Evolutionary conservation across 1,140 invertebrate genomes (phyloP).

Genomic region (Tigriopus japonicus): DNA sequence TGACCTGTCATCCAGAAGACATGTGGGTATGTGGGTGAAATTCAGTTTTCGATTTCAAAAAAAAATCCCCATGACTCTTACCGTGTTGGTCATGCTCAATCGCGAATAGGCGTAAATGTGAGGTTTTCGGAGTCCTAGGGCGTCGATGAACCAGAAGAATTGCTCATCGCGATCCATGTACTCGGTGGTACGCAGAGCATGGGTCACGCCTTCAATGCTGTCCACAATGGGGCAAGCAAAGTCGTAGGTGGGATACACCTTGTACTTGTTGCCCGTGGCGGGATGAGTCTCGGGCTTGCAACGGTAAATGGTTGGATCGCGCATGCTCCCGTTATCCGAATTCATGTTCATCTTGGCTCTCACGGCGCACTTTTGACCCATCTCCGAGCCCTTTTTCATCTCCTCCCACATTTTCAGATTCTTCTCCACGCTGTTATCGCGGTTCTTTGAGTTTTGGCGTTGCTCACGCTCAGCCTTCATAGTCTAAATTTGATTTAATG

Average conservation of each 20-base stretch:
- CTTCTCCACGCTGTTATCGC: conserved; percentile 58
- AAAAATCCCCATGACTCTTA: too few relatives aligned
- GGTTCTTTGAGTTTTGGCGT: conserved; percentile 61
- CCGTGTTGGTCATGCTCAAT: conserved; percentile 92
- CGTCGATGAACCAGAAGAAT: conserved; percentile 90
- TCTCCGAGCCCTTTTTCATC: conserved; percentile 68
- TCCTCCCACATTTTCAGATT: conserved; percentile 84
- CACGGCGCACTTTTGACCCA: conserved; percentile 71
- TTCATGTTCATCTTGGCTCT: conserved; percentile 95
- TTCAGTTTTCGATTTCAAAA: too few relatives aligned
- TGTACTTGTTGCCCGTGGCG: conserved; percentile 81
- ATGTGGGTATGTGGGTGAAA: too few relatives aligned
- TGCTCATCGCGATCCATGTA: conserved; percentile 95
- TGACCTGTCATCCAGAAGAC: conserved; percentile 26
- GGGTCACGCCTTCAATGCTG: conserved; percentile 87
- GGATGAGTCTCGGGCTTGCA: conserved; percentile 90
- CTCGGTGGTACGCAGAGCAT: conserved; percentile 90
- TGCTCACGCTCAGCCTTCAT: conserved; percentile 93
- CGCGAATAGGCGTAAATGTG: conserved; percentile 90
- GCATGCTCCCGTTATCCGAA: conserved; percentile 83
- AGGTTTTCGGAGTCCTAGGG: conserved; percentile 63
- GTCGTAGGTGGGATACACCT: conserved; percentile 99
- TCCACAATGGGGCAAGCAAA: conserved; percentile 99
- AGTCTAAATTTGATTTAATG: conserved; percentile 22
- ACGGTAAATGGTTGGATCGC: conserved; percentile 99